Base-by-base conservation (phyloP, 2,888 invertebrate genomes). In the Stramonita haemastoma region DNA sequence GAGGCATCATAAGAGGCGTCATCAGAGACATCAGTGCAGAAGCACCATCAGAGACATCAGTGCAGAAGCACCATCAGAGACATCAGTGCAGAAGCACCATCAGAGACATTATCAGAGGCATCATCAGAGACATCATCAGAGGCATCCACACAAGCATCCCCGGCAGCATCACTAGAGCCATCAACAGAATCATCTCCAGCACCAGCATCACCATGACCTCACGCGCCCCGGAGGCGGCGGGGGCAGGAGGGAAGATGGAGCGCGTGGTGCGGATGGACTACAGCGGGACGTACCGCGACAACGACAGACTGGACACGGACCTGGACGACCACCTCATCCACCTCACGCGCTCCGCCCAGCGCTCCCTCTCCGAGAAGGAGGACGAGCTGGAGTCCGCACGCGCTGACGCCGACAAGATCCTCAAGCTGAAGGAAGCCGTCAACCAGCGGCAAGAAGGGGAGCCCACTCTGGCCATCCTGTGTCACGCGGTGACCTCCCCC, bases 231-330 rank as follows among this genome's bases (percentile, higher is more conserved):
- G 73, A 87, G 66, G 26, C 46, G 26, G 60, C 60, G 17, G 60
- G 17, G 13, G 13, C 60, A n/a, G n/a, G n/a, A n/a, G 87, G 87
- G 17, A 87, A 87, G 32, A 46, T 66, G 81, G 83, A 89, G 29
- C 81, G 36, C 32, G 5, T 77, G 15, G 86, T 91, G 29, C 90
- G 88, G 70, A 73, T 90, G 84, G 91, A 91, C 89, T 90, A 91
- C 90, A 91, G 91, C 84, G 77, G 32, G 26, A 90, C 90, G 22
- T 90, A 91, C 88, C 88, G 88, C 13, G 91, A 91, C 83, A 91
- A 91, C 81, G 91, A 90, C 26, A 84, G 66, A 26, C 89, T 91
- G n/a, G 90, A 91, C 29, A 87, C 84, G 22, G 66, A 88, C 34
- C 88, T 91, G 34, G 89, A 87, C 36, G 89, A 89, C 0, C 90